Evolutionary conservation across 1,140 invertebrate genomes (phyloP), one percentile per base, ranked within the genome.

Genomic region (Antheraea mylitta): DNA sequence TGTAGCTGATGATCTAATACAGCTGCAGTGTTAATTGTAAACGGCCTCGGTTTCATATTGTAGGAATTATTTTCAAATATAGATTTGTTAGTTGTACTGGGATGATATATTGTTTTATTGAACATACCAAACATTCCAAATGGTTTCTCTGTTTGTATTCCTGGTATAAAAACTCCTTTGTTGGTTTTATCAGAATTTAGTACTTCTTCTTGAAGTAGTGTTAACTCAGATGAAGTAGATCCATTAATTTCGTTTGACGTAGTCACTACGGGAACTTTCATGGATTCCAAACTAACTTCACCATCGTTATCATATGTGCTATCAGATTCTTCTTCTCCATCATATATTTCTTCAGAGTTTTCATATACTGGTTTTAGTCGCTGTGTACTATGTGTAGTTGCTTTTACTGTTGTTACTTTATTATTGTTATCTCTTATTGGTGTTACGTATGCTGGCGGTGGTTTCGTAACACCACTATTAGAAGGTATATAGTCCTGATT

Each of bases 91-190:
- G 80, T 81, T 68, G 89, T 90, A 7, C 84, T 82, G 48, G 87
- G 77, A 53, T 53, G 16, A 69, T 84, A 86, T 19, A 58, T 67
- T 9, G 76, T 78, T 73, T 79, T 87, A 68, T 91, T 91, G 38
- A 75, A 78, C 36, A 78, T 75, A 22, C 72, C 75, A 70, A 75
- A 78, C 36, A 78, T 76, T 30, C 72, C 75, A 70, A 93, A 93
- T 19, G 92, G 91, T 75, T 92, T 89, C 74, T 93, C 92, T n/a
- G 92, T 93, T 85, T 93, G 92, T 18, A 86, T 86, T 67, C 86
- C 91, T 65, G 78, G 67, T 69, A 90, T 87, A 58, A 87, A 85
- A 19, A 81, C 76, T 58, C 76, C 66, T 42, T 79, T 58, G 7
- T 71, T 65, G 58, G 75, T 77, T 64, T 77, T 63, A 45, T 64